phyloP scores from a whole-genome alignment of 2,888 invertebrate genomes.

The Lordiphosa fenestrarum region DNA sequence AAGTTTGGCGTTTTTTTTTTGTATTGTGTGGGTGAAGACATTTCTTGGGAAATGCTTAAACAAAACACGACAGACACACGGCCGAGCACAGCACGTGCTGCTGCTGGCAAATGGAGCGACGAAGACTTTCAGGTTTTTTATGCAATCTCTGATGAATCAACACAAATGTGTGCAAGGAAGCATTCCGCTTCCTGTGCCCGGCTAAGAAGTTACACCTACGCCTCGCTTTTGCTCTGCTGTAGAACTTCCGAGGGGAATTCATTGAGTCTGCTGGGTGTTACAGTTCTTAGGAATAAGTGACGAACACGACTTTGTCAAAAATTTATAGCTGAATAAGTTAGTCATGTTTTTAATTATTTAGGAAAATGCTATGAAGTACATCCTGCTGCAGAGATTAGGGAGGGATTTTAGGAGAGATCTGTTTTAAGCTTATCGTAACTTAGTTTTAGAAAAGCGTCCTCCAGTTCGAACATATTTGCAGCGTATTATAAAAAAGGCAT shows the following conservation, averaged over 20 bases:
- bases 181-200: slow-evolving; percentile 24
- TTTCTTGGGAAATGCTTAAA: slow-evolving; percentile 38
- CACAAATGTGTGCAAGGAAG: slow-evolving; percentile 27
- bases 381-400: too few relatives aligned
- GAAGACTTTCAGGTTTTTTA: slow-evolving; percentile 24
- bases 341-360: background rate
- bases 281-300: too few relatives aligned
- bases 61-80: slow-evolving; percentile 9
- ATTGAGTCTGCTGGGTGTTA: too few relatives aligned
- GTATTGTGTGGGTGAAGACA: slow-evolving; percentile 36
- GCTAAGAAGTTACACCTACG: too few relatives aligned
- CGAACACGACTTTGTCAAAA: background rate
- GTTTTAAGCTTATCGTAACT: too few relatives aligned
- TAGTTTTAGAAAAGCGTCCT: too few relatives aligned
- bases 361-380: too few relatives aligned
- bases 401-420: too few relatives aligned
- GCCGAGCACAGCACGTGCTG: slow-evolving; percentile 39
- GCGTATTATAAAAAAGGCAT: too few relatives aligned
- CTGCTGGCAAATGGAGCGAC: slow-evolving; percentile 30
- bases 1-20: slow-evolving; percentile 46
- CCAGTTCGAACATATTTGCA: too few relatives aligned
- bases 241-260: too few relatives aligned
- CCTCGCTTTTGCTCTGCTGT: too few relatives aligned
- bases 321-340: background rate
- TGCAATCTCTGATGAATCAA: slow-evolving; percentile 16